A percentile compares a stretch with the other conserved stretches of the same genome.
Evolutionary conservation across 2,888 invertebrate species (phyloP).

Genomic region (Diplolepis rosae): DNA sequence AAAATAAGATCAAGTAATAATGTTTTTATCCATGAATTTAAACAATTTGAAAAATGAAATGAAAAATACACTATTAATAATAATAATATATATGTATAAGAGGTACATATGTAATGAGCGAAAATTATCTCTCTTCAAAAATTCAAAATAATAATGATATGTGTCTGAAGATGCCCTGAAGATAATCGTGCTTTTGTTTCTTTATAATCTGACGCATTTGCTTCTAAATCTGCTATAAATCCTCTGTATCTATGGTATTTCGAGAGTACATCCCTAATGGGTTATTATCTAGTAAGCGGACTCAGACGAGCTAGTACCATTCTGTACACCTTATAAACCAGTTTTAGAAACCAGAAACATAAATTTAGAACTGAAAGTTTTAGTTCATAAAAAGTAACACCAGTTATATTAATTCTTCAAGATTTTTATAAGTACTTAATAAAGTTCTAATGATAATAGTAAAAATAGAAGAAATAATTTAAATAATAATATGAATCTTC

Average conservation of each 20-base stretch:
- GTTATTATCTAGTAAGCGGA: slow-evolving; percentile 11
- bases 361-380: slow-evolving; percentile 20
- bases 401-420: not conserved
- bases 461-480: too few species aligned
- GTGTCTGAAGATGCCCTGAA: slow-evolving; percentile 1
- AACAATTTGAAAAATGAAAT: not conserved
- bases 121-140: slow-evolving; percentile 30
- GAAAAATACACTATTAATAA: not conserved
- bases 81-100: not conserved
- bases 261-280: slow-evolving; percentile 13
- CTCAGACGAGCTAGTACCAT: not conserved
- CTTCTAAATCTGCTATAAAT: slow-evolving; percentile 35
- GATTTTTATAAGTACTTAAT: not conserved
- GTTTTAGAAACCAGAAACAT: slow-evolving; percentile 23
- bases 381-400: not conserved
- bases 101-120: too few species aligned
- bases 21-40: not conserved
- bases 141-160: slow-evolving; percentile 37
- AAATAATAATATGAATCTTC: too few species aligned
- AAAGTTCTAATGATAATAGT: too few species aligned
- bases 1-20: not conserved
- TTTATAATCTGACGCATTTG: not conserved
- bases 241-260: slow-evolving; percentile 17
- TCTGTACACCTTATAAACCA: slow-evolving; percentile 15
- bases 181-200: not conserved